Conservation (phyloP, 2,888 invertebrate genomes). For the Papilio protenor region DNA sequence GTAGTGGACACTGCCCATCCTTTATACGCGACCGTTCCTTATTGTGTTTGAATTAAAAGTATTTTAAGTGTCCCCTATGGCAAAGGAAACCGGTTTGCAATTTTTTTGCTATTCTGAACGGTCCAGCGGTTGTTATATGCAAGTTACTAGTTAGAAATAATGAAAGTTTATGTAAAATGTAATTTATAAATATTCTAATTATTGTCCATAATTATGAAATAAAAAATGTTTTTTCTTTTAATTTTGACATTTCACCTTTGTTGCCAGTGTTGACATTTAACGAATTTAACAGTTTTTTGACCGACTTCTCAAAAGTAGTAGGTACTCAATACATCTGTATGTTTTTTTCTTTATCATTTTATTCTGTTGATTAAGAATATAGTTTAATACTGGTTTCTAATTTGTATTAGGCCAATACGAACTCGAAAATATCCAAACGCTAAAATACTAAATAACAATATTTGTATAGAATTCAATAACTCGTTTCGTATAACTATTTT, state of each 20-base stretch:
- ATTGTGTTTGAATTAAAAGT: conserved; percentile 80
- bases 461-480: conserved; percentile 10
- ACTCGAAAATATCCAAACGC: background rate
- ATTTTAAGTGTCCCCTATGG: conserved; percentile 69
- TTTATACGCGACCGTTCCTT: conserved; percentile 57
- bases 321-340: no score
- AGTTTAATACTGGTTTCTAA: background rate
- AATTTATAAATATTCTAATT: background rate
- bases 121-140: conserved; percentile 3
- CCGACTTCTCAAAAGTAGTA: no score
- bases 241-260: no score
- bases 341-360: no score
- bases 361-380: background rate
- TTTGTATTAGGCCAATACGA: background rate
- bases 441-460: conserved; percentile 16
- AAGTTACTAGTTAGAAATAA: background rate
- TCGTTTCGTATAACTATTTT: conserved; percentile 34
- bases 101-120: conserved; percentile 49
- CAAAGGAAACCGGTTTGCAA: conserved; percentile 60
- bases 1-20: conserved; percentile 75
- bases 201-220: no score
- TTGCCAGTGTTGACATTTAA: no score
- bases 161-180: background rate
- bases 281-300: no score
- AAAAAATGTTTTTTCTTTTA: no score